phyloP scores from a whole-genome alignment of 2,888 invertebrate genomes.

The Iphiclides podalirius region DNA sequence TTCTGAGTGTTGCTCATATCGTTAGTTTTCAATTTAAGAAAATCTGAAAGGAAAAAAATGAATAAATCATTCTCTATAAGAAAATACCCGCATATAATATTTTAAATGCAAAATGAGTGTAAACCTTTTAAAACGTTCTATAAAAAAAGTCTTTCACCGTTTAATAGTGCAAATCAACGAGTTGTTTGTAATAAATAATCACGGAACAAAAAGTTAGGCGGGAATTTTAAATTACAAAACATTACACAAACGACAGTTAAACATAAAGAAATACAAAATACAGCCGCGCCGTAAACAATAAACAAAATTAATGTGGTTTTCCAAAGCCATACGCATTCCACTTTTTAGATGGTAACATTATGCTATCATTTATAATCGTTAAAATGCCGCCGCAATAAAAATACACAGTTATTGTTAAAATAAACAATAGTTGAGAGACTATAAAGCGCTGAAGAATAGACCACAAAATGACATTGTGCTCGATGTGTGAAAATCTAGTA shows the following conservation, averaged over 20 bases:
- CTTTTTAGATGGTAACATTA: conserved; percentile 39
- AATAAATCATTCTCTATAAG: background rate
- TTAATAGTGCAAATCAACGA: conserved; percentile 16
- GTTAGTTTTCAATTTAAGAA: too few relatives aligned
- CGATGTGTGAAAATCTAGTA: conserved; percentile 64
- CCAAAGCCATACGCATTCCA: conserved; percentile 27
- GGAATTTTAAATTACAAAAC: conserved; percentile 17
- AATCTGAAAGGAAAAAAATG: background rate
- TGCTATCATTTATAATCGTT: conserved; percentile 63
- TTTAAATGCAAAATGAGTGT: background rate
- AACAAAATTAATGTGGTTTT: conserved; percentile 32
- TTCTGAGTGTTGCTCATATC: too few relatives aligned
- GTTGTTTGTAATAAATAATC: conserved; percentile 14
- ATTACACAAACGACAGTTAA: conserved; percentile 13
- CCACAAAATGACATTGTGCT: conserved; percentile 55
- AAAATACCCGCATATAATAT: conserved; percentile 4
- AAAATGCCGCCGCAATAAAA: conserved; percentile 66
- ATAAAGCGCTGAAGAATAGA: conserved; percentile 62
- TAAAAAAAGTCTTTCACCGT: conserved; percentile 6
- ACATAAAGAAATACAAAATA: conserved; percentile 22
- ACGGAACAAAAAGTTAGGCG: conserved; percentile 2
- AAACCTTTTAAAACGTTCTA: conserved; percentile 13
- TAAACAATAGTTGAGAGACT: conserved; percentile 68
- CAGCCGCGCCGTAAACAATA: conserved; percentile 27
- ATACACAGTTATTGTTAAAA: conserved; percentile 71